Base-by-base conservation (phyloP, 2,888 invertebrate species). In the Ptychoptera albimana region DNA sequence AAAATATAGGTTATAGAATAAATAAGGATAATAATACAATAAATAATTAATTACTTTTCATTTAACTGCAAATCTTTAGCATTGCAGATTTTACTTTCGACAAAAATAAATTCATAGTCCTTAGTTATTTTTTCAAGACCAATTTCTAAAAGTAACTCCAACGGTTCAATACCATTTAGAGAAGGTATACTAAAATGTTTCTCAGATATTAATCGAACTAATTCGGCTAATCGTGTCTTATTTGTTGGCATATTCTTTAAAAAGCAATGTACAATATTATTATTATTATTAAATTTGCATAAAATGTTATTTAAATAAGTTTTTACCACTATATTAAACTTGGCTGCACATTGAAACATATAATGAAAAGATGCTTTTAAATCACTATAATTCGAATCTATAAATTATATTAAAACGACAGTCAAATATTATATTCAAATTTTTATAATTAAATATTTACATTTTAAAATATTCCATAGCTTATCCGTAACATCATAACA, bases 161-260 rank as follows among this genome's bases (percentile, higher is more conserved):
- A 50, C 1, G 66, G 64, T 46, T 66, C 64, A 0, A 60, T 55
- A 2, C 63, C 65, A 35, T 55, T 57, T 0, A 66, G 50, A 37
- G 60, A 59, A 4, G 65, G 65, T 51, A 65, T 59, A n/a, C 63
- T 64, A 42, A 66, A 46, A 1, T 64, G 61, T n/a, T 58, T 58
- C 47, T 63, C 60, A 30, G 60, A 58, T 30, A 66, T 49, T 51
- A 62, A 61, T 8, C 60, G 58, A 43, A 66, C 64, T 31, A 66
- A 59, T 55, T 63, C 60, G 8, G 62, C 65, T 39, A 66, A 49
- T 6, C 63, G 60, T 51, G 61, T 66, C 47, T 60, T 55, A 45
- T 61, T 65, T 32, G 59, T 60, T 31, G 66, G 66, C 29, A 60
- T 57, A 40, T 66, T 65, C 64, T 64, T 36, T 35, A 49, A 1